These are phyloP conservation scores for Drosophila murphyi DNA, from an alignment of 1,140 invertebrate genomes.

Conservation along the genomic window DNA sequence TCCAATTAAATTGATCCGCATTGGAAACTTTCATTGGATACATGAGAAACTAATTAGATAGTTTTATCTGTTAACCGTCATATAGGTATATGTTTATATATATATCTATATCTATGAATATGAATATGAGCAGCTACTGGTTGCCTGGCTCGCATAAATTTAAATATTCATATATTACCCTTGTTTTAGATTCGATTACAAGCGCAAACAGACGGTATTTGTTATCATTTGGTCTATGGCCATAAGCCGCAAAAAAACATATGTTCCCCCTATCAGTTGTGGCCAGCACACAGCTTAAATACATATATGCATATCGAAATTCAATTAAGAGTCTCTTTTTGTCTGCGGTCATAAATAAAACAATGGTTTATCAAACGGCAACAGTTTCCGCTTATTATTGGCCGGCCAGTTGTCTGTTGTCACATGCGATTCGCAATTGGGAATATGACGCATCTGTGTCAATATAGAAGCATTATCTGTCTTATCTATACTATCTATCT, in stretches of 20 bases:
- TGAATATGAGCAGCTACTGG: constrained; percentile 18
- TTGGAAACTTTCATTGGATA: too few species aligned
- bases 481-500: neutral
- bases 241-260: constrained; percentile 27
- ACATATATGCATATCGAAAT: neutral
- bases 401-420: constrained; percentile 1
- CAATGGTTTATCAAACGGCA: constrained; percentile 12
- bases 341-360: neutral
- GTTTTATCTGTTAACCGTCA: too few species aligned
- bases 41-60: too few species aligned
- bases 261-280: constrained; percentile 17
- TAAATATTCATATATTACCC: constrained; percentile 6
- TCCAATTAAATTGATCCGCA: too few species aligned
- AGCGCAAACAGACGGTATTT: constrained; percentile 15
- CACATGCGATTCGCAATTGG: neutral
- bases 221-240: constrained; percentile 21
- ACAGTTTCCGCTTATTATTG: neutral
- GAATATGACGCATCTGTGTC: constrained; percentile 8
- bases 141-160: constrained; percentile 20
- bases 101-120: neutral
- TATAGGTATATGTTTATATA: neutral
- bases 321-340: constrained; percentile 4
- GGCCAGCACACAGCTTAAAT: neutral
- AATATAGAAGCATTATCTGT: constrained; percentile 2
- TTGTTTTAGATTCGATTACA: constrained; percentile 26